Evolutionary conservation across 2,113 vertebrate species (phyloP), one percentile per base, ranked within the genome.

Genomic region (Pseudopipra pipra): DNA sequence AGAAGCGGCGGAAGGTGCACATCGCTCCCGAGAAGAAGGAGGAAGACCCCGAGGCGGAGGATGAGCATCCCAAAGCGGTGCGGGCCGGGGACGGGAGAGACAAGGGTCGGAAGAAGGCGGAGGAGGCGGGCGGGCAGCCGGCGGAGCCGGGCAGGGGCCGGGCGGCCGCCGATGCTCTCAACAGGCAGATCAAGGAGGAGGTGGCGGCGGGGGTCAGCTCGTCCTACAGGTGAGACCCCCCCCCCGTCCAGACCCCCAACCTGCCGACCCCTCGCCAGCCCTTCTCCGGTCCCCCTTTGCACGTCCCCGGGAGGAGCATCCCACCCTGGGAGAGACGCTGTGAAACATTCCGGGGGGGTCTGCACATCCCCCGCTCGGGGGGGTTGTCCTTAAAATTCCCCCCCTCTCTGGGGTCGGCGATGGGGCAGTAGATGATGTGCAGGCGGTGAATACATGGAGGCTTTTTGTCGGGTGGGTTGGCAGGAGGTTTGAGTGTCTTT

Each of bases 151-250:
- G 97, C 96, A 98, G 96, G 85, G 98, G 98, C 30, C 96, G 99
- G 71, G 98, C 98, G 6, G 98, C 97, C 2, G 99, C 95, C 13
- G 99, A 99, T 75, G 99, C 98, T 18, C 97, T 99, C 55, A 99
- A 99, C 97, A 96, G 98, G 86, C 99, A 99, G 97, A 99, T 99
- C 96, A 99, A 98, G 74, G 97, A 99, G 95, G 99, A 99, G 95
- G 98, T 98, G 67, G 92, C 98, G 3, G 97, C 98, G 12, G 97
- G 95, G 91, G 82, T 96, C 97, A 98, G 98, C 78, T 99, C 98
- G 87, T 99, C 98, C 87, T 99, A 99, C 98, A 99, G 98, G 99
- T 99, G 96, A 98, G 97, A 28, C 9, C 1, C 14, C 9, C 37
- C 37, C 28, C 21, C 13, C 33, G 6, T 25, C 33, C 23, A 28